Conservation (phyloP, 1,140 invertebrate species). For the Spodoptera frugiperda region DNA sequence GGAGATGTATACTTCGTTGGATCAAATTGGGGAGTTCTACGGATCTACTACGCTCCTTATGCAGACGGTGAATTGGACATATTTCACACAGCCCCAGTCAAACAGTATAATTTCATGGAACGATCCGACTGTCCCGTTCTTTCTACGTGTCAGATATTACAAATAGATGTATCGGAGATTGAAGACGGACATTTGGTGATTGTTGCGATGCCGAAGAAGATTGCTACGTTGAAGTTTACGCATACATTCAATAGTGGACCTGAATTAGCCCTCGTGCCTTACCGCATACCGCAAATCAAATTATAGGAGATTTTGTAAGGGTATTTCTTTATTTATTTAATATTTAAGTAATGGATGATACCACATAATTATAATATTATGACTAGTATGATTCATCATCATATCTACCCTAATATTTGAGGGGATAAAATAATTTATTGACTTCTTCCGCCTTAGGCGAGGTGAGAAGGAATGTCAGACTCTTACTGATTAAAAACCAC, state of each 20-base stretch:
- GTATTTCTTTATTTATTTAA: no score
- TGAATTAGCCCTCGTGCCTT: constrained; percentile 53
- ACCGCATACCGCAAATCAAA: constrained; percentile 54
- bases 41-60: constrained; percentile 74
- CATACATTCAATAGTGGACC: constrained; percentile 46
- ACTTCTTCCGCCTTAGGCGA: no score
- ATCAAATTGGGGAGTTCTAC: constrained; percentile 69
- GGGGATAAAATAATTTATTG: no score
- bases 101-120: constrained; percentile 75
- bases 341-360: no score
- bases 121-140: constrained; percentile 65
- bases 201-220: constrained; percentile 74
- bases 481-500: no score
- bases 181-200: constrained; percentile 68
- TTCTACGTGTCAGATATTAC: constrained; percentile 66
- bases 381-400: no score
- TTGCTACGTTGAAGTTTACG: constrained; percentile 65
- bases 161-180: constrained; percentile 67
- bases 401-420: no score
- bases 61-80: constrained; percentile 65
- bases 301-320: constrained; percentile 40
- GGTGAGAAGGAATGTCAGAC: no score
- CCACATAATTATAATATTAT: no score
- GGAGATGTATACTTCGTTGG: constrained; percentile 73
- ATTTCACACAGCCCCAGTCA: constrained; percentile 65